Percentiles rank a stretch among this genome's conserved stretches.
These are phyloP conservation scores for Podarcis siculus DNA, from an alignment of 2,797 vertebrate species.

Conservation along the genomic window DNA sequence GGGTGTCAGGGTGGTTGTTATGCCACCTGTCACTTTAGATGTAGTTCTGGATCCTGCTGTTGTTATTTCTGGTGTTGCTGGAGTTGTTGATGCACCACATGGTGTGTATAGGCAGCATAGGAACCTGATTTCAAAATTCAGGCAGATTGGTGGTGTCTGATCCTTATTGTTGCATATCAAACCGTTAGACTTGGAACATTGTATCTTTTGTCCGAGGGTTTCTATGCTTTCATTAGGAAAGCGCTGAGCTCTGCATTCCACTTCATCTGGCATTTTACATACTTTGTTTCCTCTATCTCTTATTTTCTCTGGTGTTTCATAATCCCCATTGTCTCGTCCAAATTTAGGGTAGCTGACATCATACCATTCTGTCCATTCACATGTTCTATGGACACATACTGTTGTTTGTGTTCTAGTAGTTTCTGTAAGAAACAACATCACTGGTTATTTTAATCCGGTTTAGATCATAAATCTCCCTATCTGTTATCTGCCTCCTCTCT, in stretches of 20 bases:
- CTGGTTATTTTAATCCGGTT: neutral
- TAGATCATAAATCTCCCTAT: too few relatives aligned
- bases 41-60: neutral
- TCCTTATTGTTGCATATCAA: slow-evolving; percentile 74
- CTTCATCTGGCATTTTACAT: slow-evolving; percentile 23
- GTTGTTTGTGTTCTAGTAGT: neutral
- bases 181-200: slow-evolving; percentile 59
- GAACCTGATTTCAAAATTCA: slow-evolving; percentile 76
- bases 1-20: rapidly evolving
- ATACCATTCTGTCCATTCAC: slow-evolving; percentile 77
- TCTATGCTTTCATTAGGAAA: neutral
- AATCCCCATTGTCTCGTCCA: slow-evolving; percentile 64
- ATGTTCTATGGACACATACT: slow-evolving; percentile 68
- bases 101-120: slow-evolving; percentile 69
- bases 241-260: slow-evolving; percentile 70
- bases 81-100: slow-evolving; percentile 34
- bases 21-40: too few relatives aligned
- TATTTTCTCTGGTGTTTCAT: slow-evolving; percentile 72
- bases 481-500: neutral
- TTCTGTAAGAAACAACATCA: slow-evolving; percentile 47
- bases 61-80: rapidly evolving
- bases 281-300: slow-evolving; percentile 54
- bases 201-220: slow-evolving; percentile 66
- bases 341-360: slow-evolving; percentile 59
- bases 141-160: slow-evolving; percentile 62